Conservation (phyloP, 1,140 invertebrate genomes). For the Arion vulgaris region DNA sequence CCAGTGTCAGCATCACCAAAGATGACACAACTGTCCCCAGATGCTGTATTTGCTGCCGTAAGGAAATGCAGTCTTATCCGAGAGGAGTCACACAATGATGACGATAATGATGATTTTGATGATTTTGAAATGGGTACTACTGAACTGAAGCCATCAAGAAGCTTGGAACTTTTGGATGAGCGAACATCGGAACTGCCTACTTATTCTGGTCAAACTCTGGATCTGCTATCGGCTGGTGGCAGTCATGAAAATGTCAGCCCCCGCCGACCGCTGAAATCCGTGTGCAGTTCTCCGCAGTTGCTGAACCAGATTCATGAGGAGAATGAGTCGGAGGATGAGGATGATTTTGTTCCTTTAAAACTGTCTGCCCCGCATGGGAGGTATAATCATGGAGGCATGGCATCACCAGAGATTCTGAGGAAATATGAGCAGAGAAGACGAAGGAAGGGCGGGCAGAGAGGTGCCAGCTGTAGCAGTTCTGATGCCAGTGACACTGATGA, state of each 20-base stretch:
- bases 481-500: constrained; percentile 91
- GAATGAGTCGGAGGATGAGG: constrained; percentile 74
- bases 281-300: constrained; percentile 77
- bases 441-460: constrained; percentile 82
- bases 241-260: constrained; percentile 40
- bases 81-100: constrained; percentile 65
- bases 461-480: constrained; percentile 89
- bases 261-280: constrained; percentile 73
- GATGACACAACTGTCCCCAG: constrained; percentile 31
- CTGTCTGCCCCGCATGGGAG: constrained; percentile 50
- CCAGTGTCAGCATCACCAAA: constrained; percentile 40
- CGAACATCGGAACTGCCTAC: constrained; percentile 49
- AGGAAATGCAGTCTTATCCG: constrained; percentile 66
- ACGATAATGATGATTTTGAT: constrained; percentile 55
- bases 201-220: constrained; percentile 48
- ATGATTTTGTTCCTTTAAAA: constrained; percentile 62
- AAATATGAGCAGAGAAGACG: constrained; percentile 77
- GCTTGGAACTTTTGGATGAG: constrained; percentile 63
- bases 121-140: constrained; percentile 52
- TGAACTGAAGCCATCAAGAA: constrained; percentile 58
- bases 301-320: constrained; percentile 84
- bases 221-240: not conserved
- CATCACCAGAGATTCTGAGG: constrained; percentile 72
- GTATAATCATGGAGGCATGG: constrained; percentile 46
- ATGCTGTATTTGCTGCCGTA: constrained; percentile 19